These are phyloP conservation scores for Lacanobia wlatinum DNA, from an alignment of 2,888 invertebrate genomes.

Conservation along the genomic window DNA sequence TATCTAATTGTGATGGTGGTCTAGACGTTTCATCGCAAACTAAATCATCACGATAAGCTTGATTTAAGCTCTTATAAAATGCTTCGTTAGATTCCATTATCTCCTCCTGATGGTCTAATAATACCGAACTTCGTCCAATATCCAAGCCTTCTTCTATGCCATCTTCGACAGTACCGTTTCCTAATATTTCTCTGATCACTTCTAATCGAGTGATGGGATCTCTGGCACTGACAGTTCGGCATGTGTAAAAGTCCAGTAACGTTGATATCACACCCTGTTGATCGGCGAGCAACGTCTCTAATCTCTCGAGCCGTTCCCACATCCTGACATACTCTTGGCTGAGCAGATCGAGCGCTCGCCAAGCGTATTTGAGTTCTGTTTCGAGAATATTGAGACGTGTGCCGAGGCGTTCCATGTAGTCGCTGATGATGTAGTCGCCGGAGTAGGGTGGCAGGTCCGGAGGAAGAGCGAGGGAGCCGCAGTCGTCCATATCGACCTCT, in stretches of 20 bases:
- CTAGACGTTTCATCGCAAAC: slow-evolving; percentile 92
- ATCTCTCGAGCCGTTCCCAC: slow-evolving; percentile 97
- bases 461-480: slow-evolving; percentile 90
- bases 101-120: slow-evolving; percentile 86
- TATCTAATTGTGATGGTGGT: slow-evolving; percentile 94
- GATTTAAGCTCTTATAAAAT: slow-evolving; percentile 96
- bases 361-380: slow-evolving; percentile 97
- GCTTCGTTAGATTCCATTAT: slow-evolving; percentile 95
- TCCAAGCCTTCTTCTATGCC: slow-evolving; percentile 93
- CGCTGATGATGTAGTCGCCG: slow-evolving; percentile 95
- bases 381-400: slow-evolving; percentile 96
- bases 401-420: slow-evolving; percentile 97
- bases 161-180: slow-evolving; percentile 92
- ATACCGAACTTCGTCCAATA: slow-evolving; percentile 84
- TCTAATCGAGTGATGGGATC: slow-evolving; percentile 90
- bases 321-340: slow-evolving; percentile 98
- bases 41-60: slow-evolving; percentile 95
- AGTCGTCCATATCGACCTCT: slow-evolving; percentile 90
- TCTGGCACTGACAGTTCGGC: slow-evolving; percentile 87
- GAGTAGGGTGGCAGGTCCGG: slow-evolving; percentile 89
- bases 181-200: slow-evolving; percentile 92
- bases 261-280: slow-evolving; percentile 98
- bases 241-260: slow-evolving; percentile 94
- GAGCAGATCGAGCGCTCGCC: slow-evolving; percentile 97
- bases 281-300: slow-evolving; percentile 96